Evolutionary conservation across 2,113 vertebrate species (phyloP), one percentile per base, ranked within the genome.

Genomic region (Toxotes jaculatrix): DNA sequence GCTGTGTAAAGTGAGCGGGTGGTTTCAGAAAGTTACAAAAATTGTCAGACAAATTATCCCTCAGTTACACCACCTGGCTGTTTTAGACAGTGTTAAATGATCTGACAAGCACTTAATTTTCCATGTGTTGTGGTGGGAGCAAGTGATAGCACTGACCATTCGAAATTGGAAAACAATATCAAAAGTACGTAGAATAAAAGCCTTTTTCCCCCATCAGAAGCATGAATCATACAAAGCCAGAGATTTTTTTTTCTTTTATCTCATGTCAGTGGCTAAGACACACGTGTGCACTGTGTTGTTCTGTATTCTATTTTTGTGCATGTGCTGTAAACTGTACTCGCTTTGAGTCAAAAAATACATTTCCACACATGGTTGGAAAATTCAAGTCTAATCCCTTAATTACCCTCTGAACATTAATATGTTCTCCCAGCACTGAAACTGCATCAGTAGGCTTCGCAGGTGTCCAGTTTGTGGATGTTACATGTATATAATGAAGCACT

Each of bases 401-500:
- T 79, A 57, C 4, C 21, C 7, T 42, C 21, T 59, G 10, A 36
- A 38, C 36, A 73, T 67, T 53, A 64, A 82, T 74, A 42, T 60
- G 77, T 68, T 60, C 32, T 57, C 34, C 19, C 43, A 45, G 42
- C 21, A 45, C 51, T 63, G 11, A 61, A 45, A 67, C 13, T 53
- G 64, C 5, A 3, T 68, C 73, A 65, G 60, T 51, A 49, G 55
- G 36, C 47, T 68, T 73, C 66, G 82, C 80, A 88, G 79, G 67
- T 78, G 63, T 80, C 61, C 10, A 40, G 63, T 34, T 51, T 81
- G 64, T 77, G 12, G 40, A 72, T 47, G 56, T 83, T 59, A 70
- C 71, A 77, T 80, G 75, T 43, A 67, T 65, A 80, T 66, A 77
- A 76, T 86, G 66, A 84, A 89, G 74, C 34, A 5, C n/a, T 21